Percentiles rank a stretch among this genome's conserved stretches.
These are phyloP conservation scores for Drosophila equinoxialis DNA, from an alignment of 1,140 invertebrate genomes.

Conservation along the genomic window DNA sequence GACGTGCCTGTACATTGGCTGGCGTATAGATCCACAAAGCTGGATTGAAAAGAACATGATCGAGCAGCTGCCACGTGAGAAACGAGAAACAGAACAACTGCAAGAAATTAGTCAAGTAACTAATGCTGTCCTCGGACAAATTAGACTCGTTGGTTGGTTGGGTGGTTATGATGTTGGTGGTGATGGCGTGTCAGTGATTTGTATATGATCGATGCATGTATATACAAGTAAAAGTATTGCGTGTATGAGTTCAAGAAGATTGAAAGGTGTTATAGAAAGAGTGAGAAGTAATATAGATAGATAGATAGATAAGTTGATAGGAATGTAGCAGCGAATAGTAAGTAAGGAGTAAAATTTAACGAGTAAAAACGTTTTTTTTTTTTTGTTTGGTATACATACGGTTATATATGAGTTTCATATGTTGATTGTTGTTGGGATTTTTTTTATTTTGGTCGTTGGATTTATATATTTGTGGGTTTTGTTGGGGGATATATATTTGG, in stretches of 20 bases:
- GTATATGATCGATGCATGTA: conserved; percentile 1
- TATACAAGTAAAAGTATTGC: background rate
- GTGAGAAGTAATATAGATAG: conserved; percentile 1
- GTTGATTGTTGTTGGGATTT: conserved; percentile 46
- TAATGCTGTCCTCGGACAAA: conserved; percentile 73
- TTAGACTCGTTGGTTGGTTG: conserved; percentile 24
- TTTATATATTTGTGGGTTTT: conserved; percentile 32
- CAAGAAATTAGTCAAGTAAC: conserved; percentile 84
- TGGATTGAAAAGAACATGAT: conserved; percentile 99
- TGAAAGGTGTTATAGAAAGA: conserved; percentile 9
- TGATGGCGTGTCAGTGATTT: conserved; percentile 7
- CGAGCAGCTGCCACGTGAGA: conserved; percentile 96
- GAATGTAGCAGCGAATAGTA: conserved; percentile 5
- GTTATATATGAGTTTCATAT: conserved; percentile 63
- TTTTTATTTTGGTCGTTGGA: conserved; percentile 33
- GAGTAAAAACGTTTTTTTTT: conserved; percentile 21
- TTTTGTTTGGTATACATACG: conserved; percentile 55
- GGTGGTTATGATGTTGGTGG: conserved; percentile 10
- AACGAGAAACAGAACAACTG: conserved; percentile 91
- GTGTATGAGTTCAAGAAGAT: background rate
- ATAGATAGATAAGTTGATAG: conserved; percentile 1
- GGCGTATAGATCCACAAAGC: conserved; percentile 99
- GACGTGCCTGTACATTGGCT: conserved; percentile 96
- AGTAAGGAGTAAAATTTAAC: conserved; percentile 30
- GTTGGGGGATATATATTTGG: conserved; percentile 35